Evolutionary conservation across 2,888 invertebrate genomes (phyloP).

Genomic region (Papilio gigon): DNA sequence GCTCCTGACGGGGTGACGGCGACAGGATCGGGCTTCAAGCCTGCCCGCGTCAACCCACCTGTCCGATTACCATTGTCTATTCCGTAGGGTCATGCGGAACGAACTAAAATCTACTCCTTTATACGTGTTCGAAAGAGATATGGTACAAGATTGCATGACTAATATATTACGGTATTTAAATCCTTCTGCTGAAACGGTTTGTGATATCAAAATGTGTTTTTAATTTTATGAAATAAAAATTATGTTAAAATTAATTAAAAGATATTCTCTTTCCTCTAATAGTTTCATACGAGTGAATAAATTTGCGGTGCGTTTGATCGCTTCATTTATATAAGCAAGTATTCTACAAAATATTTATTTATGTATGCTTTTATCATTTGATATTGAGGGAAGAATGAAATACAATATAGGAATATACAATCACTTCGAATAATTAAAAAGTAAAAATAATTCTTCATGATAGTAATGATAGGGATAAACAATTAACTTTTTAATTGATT

Average conservation of each 20-base stretch:
- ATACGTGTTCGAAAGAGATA: constrained; percentile 72
- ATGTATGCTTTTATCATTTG: background rate
- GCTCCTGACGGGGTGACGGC: constrained; percentile 34
- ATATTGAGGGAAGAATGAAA: background rate
- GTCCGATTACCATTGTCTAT: constrained; percentile 80
- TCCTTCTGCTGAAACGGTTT: constrained; percentile 36
- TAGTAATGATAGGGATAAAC: constrained; percentile 64
- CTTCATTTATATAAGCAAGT: too few species aligned
- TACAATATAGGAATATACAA: constrained; percentile 49
- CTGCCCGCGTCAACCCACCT: constrained; percentile 72
- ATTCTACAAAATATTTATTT: background rate
- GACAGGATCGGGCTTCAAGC: constrained; percentile 47
- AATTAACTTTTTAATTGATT: constrained; percentile 74
- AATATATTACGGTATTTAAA: constrained; percentile 53
- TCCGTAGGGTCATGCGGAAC: constrained; percentile 68
- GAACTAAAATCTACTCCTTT: constrained; percentile 80
- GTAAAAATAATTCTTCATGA: constrained; percentile 63
- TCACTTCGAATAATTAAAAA: constrained; percentile 72
- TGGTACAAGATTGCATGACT: constrained; percentile 72
- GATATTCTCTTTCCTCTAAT: too few species aligned
- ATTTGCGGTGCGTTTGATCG: too few species aligned
- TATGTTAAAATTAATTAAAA: too few species aligned
- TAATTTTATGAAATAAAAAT: background rate
- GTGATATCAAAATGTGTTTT: too few species aligned
- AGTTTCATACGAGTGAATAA: too few species aligned